A percentile compares a stretch with the other conserved stretches of the same genome.
Conservation (phyloP, 2,113 vertebrate genomes). For the Cynocephalus volans region DNA sequence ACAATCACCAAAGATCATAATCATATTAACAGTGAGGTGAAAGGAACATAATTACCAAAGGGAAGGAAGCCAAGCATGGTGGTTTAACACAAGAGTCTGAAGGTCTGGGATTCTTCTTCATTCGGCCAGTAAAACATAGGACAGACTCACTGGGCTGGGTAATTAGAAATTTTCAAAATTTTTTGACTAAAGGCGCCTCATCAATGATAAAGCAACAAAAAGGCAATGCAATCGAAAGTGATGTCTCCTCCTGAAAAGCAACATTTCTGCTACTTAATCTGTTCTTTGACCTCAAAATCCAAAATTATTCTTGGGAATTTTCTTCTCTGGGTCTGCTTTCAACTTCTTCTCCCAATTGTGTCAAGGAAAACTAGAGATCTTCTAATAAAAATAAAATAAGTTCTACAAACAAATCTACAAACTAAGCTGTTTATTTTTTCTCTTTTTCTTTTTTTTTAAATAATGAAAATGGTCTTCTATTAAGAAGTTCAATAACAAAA, state of each 20-base stretch:
- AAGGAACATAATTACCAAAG: background rate
- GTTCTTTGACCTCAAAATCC: conserved; percentile 28
- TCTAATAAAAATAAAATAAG: conserved; percentile 45
- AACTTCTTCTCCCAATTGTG: background rate
- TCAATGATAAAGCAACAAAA: conserved; percentile 46
- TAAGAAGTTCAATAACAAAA: conserved; percentile 86
- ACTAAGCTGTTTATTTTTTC: conserved; percentile 79
- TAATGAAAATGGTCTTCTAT: conserved; percentile 80
- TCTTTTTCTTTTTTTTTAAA: background rate
- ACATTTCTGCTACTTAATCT: background rate
- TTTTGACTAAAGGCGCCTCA: background rate
- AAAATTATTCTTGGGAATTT: conserved; percentile 43
- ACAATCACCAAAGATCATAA: too few species aligned
- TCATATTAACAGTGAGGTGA: background rate
- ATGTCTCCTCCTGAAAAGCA: conserved; percentile 49
- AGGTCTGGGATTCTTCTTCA: conserved; percentile 24
- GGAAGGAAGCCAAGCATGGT: background rate
- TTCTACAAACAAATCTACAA: conserved; percentile 75
- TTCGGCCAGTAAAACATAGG: conserved; percentile 3
- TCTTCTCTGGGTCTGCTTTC: background rate
- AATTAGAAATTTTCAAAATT: conserved; percentile 33
- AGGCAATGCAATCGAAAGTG: background rate
- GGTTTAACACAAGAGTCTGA: conserved; percentile 40
- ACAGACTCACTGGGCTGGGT: background rate
- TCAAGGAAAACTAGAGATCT: background rate